phyloP scores from a whole-genome alignment of 2,113 vertebrate species.

The Psittacus erithacus region DNA sequence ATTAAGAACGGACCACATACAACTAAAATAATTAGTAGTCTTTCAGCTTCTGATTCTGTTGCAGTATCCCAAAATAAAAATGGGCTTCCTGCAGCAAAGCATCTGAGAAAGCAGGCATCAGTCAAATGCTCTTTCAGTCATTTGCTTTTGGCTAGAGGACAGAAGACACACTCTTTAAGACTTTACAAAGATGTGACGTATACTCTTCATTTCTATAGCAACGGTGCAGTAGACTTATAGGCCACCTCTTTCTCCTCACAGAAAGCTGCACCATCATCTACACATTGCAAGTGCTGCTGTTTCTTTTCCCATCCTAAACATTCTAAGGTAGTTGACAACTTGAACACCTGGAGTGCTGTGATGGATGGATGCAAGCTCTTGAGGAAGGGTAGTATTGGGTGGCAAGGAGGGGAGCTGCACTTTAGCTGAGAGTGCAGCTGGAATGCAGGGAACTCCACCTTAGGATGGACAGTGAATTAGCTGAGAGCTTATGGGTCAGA shows the following conservation, averaged over 20 bases:
- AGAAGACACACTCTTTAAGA: background rate
- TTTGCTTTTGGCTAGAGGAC: background rate
- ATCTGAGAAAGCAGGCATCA: background rate
- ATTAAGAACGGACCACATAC: background rate
- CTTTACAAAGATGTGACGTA: background rate
- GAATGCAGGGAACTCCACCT: background rate
- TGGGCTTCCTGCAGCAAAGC: background rate
- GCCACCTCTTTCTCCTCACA: background rate
- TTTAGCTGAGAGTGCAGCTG: background rate
- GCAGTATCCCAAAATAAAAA: background rate
- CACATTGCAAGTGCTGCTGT: rapidly evolving
- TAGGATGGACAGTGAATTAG: background rate
- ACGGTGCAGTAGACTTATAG: rapidly evolving
- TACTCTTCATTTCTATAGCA: background rate
- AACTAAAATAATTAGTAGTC: background rate
- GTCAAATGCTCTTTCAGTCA: background rate
- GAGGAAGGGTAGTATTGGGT: background rate
- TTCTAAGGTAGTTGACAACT: background rate
- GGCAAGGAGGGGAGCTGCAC: background rate
- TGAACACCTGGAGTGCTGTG: rapidly evolving
- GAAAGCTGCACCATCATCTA: background rate
- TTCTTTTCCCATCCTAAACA: background rate
- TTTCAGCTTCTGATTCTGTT: background rate
- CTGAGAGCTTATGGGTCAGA: background rate
- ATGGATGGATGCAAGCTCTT: background rate